Percentiles rank a stretch among this genome's conserved stretches.
These are phyloP conservation scores for Drosophila biarmipes DNA, from an alignment of 1,140 invertebrate genomes.

Conservation along the genomic window DNA sequence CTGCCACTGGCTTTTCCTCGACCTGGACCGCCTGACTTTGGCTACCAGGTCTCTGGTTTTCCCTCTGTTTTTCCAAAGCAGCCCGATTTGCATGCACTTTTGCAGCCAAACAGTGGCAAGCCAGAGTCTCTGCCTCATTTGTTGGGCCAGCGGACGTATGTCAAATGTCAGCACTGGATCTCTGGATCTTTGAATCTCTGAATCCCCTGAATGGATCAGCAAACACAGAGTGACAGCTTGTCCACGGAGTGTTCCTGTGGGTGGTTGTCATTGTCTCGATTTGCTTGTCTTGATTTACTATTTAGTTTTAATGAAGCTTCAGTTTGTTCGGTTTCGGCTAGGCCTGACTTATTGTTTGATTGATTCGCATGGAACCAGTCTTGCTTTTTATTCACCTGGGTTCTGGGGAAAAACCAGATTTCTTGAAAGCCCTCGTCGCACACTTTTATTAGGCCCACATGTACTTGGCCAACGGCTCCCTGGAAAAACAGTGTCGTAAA, in stretches of 20 bases:
- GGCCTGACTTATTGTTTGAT: slow-evolving; percentile 64
- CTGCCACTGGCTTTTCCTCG: slow-evolving; percentile 2
- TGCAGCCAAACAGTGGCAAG: slow-evolving; percentile 4
- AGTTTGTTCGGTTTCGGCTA: slow-evolving; percentile 11
- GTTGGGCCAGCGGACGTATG: slow-evolving; percentile 63
- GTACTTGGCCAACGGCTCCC: slow-evolving; percentile 22
- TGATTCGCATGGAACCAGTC: slow-evolving; percentile 47
- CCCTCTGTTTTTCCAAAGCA: slow-evolving; percentile 3
- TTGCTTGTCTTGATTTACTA: slow-evolving; percentile 42
- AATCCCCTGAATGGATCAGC: slow-evolving; percentile 55
- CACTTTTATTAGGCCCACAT: slow-evolving; percentile 64
- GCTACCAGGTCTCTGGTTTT: slow-evolving; percentile 12
- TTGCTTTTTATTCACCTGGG: slow-evolving; percentile 8
- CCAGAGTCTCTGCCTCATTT: slow-evolving; percentile 38
- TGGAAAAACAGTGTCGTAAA: slow-evolving; percentile 66
- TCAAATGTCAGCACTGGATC: slow-evolving; percentile 70
- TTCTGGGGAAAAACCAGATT: slow-evolving; percentile 44
- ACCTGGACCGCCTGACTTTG: slow-evolving; percentile 12
- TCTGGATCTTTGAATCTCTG: slow-evolving; percentile 8
- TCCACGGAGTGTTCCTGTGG: slow-evolving; percentile 52
- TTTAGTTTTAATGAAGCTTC: slow-evolving; percentile 73
- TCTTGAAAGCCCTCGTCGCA: slow-evolving; percentile 53
- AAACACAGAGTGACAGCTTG: slow-evolving; percentile 55
- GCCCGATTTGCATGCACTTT: slow-evolving; percentile 40
- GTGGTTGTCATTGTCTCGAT: slow-evolving; percentile 31